Conservation (phyloP, 1,140 invertebrate genomes). For the Trichonephila inaurata region DNA sequence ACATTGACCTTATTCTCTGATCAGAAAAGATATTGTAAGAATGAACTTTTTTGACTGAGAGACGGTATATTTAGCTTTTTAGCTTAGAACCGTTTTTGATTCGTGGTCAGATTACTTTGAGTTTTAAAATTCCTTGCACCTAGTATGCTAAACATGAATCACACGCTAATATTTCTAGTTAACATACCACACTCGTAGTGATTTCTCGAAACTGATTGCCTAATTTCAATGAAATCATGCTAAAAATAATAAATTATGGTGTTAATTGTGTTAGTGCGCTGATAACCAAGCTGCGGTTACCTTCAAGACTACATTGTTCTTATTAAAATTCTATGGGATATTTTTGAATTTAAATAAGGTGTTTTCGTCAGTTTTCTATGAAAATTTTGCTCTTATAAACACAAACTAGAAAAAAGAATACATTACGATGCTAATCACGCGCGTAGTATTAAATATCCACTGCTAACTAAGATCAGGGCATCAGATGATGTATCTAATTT, state of each 20-base stretch:
- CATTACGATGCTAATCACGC: not conserved
- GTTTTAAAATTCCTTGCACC: no score
- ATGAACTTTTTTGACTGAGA: not conserved
- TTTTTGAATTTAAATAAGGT: not conserved
- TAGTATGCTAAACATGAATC: no score
- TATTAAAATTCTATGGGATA: not conserved
- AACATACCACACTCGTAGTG: no score
- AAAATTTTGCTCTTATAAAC: not conserved
- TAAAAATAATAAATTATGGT: no score
- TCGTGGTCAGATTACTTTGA: no score
- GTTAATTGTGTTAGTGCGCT: no score
- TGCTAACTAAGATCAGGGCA: not conserved
- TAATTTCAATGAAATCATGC: no score
- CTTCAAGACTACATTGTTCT: not conserved
- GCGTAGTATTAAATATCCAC: not conserved
- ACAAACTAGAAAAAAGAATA: not conserved
- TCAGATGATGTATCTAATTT: slow-evolving; percentile 5
- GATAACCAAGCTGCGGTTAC: not conserved
- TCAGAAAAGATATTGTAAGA: not conserved
- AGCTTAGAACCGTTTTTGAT: not conserved
- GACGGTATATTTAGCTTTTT: not conserved
- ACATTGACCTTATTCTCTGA: not conserved
- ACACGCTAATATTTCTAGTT: no score
- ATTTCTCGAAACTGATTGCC: no score
- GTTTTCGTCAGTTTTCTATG: not conserved